Percentiles rank a stretch among this genome's conserved stretches.
These are phyloP conservation scores for Coleophora deauratella DNA, from an alignment of 2,888 invertebrate genomes.

Conservation along the genomic window DNA sequence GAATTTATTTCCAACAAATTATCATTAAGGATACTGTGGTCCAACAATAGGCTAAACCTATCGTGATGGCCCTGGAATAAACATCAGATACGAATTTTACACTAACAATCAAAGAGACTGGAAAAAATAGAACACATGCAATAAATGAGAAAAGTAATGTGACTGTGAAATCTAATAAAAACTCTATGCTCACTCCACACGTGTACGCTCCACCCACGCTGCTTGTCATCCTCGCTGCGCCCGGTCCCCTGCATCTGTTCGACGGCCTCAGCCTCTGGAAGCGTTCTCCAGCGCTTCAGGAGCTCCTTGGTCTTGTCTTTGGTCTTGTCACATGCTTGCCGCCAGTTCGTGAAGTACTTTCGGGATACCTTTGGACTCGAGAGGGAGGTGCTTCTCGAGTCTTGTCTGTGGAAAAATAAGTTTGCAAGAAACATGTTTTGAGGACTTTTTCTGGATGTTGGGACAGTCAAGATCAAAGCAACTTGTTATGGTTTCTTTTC, in stretches of 20 bases:
- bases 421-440: not conserved
- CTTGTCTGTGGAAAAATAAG: constrained; percentile 44
- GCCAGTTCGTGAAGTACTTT: constrained; percentile 83
- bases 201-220: constrained; percentile 83
- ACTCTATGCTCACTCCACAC: constrained; percentile 81
- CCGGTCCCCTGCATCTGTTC: constrained; percentile 52
- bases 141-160: too few relatives aligned
- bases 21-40: too few relatives aligned
- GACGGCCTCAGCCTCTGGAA: constrained; percentile 72
- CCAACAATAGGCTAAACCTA: too few relatives aligned
- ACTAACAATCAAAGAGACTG: too few relatives aligned
- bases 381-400: constrained; percentile 47
- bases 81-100: too few relatives aligned
- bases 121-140: too few relatives aligned
- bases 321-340: constrained; percentile 83
- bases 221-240: constrained; percentile 54
- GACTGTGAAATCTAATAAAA: too few relatives aligned
- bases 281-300: constrained; percentile 79
- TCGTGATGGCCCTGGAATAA: too few relatives aligned
- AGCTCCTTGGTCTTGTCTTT: constrained; percentile 83
- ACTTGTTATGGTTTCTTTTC: too few relatives aligned
- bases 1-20: too few relatives aligned
- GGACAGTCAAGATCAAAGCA: too few relatives aligned
- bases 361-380: constrained; percentile 76
- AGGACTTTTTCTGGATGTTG: not conserved